Conservation (phyloP, 1,140 invertebrate genomes). For the Olivierus martensii region DNA sequence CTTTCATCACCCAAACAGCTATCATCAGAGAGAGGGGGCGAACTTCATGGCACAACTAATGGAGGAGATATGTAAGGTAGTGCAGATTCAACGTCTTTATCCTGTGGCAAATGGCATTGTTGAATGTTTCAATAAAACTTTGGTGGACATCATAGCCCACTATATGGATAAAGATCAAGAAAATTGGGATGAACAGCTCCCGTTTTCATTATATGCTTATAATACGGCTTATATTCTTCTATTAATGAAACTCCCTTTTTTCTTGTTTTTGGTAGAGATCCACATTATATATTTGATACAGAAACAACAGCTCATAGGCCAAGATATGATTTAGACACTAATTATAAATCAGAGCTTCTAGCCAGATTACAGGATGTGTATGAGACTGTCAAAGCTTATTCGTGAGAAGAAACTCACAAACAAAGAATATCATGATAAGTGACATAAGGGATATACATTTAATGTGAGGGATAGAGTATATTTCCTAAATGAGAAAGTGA, state of each 20-base stretch:
- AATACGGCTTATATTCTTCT: constrained; percentile 14
- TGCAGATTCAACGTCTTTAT: constrained; percentile 16
- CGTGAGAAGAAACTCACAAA: too few species aligned
- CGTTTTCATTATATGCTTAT: constrained; percentile 9
- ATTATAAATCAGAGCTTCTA: neutral
- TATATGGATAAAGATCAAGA: constrained; percentile 17
- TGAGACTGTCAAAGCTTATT: too few species aligned
- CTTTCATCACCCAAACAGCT: constrained; percentile 1
- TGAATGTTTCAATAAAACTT: constrained; percentile 19
- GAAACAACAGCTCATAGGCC: too few species aligned
- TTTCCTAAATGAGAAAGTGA: too few species aligned
- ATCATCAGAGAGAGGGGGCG: neutral
- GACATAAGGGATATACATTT: too few species aligned
- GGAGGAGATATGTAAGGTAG: neutral
- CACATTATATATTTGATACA: constrained; percentile 2
- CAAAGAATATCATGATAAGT: too few species aligned
- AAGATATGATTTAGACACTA: neutral
- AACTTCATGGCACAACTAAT: constrained; percentile 2
- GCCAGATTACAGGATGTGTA: neutral
- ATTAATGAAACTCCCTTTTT: constrained; percentile 20
- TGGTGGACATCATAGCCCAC: constrained; percentile 21
- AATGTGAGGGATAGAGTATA: too few species aligned
- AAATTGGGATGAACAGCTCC: constrained; percentile 26
- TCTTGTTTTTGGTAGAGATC: constrained; percentile 21
- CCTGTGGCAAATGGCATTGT: constrained; percentile 21